Base-by-base conservation (phyloP, 1,140 invertebrate genomes). In the Ips nitidus region DNA sequence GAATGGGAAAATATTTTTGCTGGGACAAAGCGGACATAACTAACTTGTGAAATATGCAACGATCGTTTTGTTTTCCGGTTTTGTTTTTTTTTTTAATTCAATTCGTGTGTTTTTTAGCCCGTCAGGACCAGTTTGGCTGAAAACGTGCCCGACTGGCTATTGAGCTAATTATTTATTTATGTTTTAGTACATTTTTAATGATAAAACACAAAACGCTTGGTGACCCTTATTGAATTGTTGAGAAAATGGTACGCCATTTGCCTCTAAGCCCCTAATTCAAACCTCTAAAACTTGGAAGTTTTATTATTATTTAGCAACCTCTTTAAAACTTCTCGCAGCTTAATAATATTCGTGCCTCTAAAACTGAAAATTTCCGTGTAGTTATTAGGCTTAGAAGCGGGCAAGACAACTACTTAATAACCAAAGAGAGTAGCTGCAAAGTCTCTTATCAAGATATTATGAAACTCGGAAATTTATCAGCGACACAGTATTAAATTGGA, bases 1-100 rank as follows among this genome's bases (percentile, higher is more conserved):
- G 41, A 59, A 59, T 59, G 57, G 41, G 57, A 41, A 59, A 59
- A 59, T 59, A 59, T 59, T 59, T 59, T 59, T 36, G 57, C 57
- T n/a, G 22, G 38, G 42, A 59, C 57, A 59, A 59, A 59, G 57
- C 57, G 38, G 38, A 59, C 57, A 59, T 59, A 41, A 59, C 57
- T 59, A 59, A 59, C 38, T 8, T 59, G 41, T 59, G 38, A 59
- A 59, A 41, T 59, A 59, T 59, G 57, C 57, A 59, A 42, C 57
- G 42, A 42, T 59, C 52, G 52, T 55, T 55, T 55, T 55, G 52
- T 38, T 50, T 50, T 22, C 7, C 53, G 38, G 53, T 39, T 56
- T 56, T 56, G 53, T 56, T 36, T 38, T 38, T 36, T 56, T 56
- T 56, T 56, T 55, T 2, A 22, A 8, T 50, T 37, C 4, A 47